Percentiles rank a stretch among this genome's conserved stretches.
Evolutionary conservation across 2,797 vertebrate genomes (phyloP).

Genomic region (Nyctalus aviator): DNA sequence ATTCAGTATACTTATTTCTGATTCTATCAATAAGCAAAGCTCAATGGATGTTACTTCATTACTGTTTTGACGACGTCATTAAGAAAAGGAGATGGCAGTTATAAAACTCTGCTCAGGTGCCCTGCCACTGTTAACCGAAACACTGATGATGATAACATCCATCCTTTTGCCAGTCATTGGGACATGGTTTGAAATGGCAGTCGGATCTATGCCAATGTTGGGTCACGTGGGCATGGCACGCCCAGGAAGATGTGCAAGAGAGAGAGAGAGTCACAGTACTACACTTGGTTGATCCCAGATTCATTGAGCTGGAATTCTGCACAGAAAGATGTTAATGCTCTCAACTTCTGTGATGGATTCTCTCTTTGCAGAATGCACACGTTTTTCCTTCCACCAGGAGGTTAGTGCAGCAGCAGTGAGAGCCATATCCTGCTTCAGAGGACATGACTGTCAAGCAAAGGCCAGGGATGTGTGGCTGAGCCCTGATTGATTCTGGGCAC

Average conservation of each 20-base stretch:
- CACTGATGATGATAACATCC: neutral
- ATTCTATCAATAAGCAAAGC: neutral
- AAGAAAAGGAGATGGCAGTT: neutral
- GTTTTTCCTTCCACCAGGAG: neutral
- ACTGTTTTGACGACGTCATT: neutral
- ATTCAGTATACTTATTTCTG: neutral
- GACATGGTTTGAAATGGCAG: neutral
- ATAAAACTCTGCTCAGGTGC: neutral
- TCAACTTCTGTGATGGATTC: neutral
- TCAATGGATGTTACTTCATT: neutral
- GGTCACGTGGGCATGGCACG: neutral
- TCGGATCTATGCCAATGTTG: neutral
- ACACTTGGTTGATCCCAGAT: neutral
- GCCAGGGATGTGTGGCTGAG: neutral
- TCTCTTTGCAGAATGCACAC: neutral
- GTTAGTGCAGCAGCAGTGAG: neutral
- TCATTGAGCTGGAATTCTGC: neutral
- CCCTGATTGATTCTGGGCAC: neutral
- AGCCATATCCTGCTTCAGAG: neutral
- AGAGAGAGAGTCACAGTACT: neutral
- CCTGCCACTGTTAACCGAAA: neutral
- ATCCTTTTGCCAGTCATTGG: neutral
- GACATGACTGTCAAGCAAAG: neutral
- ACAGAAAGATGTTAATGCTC: neutral
- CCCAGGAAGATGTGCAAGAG: neutral